Evolutionary conservation across 1,140 invertebrate species (phyloP), one percentile per base, ranked within the genome.

Genomic region (Brachionus rotundiformis): DNA sequence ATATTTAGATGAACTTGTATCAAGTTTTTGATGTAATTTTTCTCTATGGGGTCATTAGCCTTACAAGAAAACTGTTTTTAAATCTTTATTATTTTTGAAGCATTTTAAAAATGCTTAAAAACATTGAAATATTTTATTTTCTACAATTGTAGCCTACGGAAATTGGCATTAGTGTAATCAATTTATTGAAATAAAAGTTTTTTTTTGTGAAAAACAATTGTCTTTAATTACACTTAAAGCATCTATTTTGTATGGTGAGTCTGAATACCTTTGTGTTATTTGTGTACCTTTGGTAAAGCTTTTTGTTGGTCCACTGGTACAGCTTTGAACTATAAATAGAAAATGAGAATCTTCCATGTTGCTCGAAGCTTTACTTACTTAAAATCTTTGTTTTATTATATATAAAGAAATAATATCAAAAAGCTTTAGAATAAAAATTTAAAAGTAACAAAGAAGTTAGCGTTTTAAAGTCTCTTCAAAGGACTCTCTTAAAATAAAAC

Each of bases 381-480:
- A 23, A 54, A 54, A 54, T n/a, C 47, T 54, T 54, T n/a, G 8
- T n/a, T n/a, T 1, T 54, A 19, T 54, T 54, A 25, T 54, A 19
- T 54, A 54, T 7, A 54, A 7, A 54, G 39, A 54, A 54, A 54
- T 19, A 23, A 54, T 7, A 54, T 54, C 8, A n/a, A 54, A 54
- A 54, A 16, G n/a, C n/a, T 16, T 54, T 54, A 54, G 23, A 54
- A 54, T 54, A 16, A 54, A 54, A 54, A 54, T 54, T 19, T 54
- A 54, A 54, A 54, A 54, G 47, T 54, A 54, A 54, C n/a, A 54
- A 54, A 49, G 19, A 54, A 54, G 16, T 16, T n/a, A 54, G 47
- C 6, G 16, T 54, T 54, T 54, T 19, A 16, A 19, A 54, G 47
- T 54, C 47, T 54, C 7, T 54, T 25, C n/a, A 19, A 54, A 54